phyloP scores from a whole-genome alignment of 1,140 invertebrate genomes.

The Anagrus nilaparvatae region DNA sequence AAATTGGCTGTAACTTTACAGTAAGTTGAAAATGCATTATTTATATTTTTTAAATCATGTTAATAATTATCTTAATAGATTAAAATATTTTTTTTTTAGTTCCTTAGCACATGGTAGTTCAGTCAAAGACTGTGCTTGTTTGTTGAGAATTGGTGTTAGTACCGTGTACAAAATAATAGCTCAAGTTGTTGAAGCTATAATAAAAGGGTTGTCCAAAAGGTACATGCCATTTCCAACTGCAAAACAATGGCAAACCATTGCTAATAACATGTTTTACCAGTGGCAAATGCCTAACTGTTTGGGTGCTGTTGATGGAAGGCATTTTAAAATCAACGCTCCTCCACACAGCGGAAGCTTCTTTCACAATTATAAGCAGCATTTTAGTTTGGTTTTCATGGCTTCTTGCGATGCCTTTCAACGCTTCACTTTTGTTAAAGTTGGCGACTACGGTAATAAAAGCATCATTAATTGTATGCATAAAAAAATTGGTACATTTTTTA shows the following conservation, averaged over 20 bases:
- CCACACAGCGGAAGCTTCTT: constrained; percentile 28
- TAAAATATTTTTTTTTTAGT: no score
- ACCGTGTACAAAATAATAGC: background rate
- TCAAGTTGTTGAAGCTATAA: background rate
- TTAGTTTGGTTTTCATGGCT: constrained; percentile 34
- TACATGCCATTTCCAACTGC: background rate
- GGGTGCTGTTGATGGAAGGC: constrained; percentile 31
- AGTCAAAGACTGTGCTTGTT: no score
- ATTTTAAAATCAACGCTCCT: constrained; percentile 28
- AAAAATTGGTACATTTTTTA: background rate
- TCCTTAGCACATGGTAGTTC: no score
- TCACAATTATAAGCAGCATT: constrained; percentile 40
- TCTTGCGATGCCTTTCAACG: constrained; percentile 30
- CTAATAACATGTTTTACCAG: constrained; percentile 22
- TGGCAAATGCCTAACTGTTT: constrained; percentile 34
- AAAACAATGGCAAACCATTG: constrained; percentile 18
- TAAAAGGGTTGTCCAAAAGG: background rate
- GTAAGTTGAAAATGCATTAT: no score
- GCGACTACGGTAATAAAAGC: constrained; percentile 22
- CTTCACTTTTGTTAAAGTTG: constrained; percentile 33
- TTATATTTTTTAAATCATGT: background rate
- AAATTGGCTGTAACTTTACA: background rate
- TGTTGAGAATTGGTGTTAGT: background rate
- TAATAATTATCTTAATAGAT: background rate
- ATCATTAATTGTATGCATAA: background rate